Evolutionary conservation across 1,140 invertebrate genomes (phyloP).

Genomic region (Tribolium castaneum): DNA sequence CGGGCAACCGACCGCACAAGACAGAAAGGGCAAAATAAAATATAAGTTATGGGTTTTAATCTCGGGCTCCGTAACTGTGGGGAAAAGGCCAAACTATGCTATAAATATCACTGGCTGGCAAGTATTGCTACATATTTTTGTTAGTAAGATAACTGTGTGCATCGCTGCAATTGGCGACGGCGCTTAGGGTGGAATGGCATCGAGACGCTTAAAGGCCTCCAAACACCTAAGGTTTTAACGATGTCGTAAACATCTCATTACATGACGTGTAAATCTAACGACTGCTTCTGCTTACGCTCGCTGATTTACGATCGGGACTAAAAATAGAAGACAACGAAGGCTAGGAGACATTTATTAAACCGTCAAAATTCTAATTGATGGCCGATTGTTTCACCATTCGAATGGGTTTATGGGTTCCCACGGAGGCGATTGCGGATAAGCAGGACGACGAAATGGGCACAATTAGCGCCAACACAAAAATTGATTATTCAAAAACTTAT

Average conservation of each 20-base stretch:
- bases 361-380: constrained; percentile 52
- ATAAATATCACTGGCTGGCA: constrained; percentile 57
- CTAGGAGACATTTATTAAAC: constrained; percentile 48
- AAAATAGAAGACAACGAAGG: constrained; percentile 24
- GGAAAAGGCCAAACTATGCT: constrained; percentile 56
- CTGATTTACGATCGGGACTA: constrained; percentile 46
- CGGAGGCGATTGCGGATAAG: not conserved
- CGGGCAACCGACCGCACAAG: constrained; percentile 45
- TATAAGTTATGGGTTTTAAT: constrained; percentile 62
- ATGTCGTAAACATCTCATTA: constrained; percentile 50
- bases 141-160: constrained; percentile 54
- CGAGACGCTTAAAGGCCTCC: not conserved
- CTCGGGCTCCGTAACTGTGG: constrained; percentile 52
- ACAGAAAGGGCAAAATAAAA: constrained; percentile 58
- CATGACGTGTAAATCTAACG: constrained; percentile 47
- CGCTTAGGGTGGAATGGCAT: not conserved
- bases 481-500: not conserved
- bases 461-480: not conserved
- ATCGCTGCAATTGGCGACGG: constrained; percentile 46
- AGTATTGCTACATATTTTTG: constrained; percentile 58
- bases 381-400: constrained; percentile 32
- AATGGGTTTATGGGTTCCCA: constrained; percentile 2
- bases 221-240: constrained; percentile 50
- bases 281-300: constrained; percentile 43
- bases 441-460: not conserved